A percentile compares a stretch with the other conserved stretches of the same genome.
phyloP scores from a whole-genome alignment of 1,140 invertebrate species.

The Heliconius eleuchia region DNA sequence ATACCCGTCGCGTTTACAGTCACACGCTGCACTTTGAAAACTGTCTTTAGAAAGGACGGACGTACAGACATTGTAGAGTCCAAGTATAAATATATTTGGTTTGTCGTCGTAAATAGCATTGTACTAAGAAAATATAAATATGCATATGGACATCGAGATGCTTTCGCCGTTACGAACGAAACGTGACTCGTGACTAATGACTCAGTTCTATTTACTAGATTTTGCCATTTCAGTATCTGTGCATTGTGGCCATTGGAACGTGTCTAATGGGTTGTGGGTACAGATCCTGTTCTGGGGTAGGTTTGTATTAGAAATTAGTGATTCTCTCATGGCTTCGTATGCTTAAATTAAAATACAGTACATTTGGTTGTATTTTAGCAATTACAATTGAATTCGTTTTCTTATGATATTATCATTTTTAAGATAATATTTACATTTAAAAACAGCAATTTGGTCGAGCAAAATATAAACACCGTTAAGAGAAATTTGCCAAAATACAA shows the following conservation, averaged over 20 bases:
- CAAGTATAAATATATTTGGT: neutral
- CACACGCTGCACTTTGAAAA: no score
- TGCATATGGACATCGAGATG: conserved; percentile 6
- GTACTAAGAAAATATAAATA: conserved; percentile 17
- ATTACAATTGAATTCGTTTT: no score
- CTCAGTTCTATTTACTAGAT: conserved; percentile 2
- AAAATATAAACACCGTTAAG: no score
- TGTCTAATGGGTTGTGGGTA: neutral
- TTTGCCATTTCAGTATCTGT: neutral
- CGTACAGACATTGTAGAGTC: neutral
- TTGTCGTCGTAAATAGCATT: conserved; percentile 15
- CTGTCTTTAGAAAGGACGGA: neutral
- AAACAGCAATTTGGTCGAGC: no score
- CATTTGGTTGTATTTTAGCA: no score
- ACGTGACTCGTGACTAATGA: conserved; percentile 7
- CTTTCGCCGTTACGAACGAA: neutral
- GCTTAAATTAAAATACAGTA: no score
- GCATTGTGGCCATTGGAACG: neutral
- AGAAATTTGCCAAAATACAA: no score
- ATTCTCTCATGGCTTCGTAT: no score
- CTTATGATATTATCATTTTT: no score
- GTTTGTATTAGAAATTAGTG: no score
- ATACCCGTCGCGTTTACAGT: no score
- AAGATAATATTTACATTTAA: no score
- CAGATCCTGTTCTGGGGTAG: neutral